Evolutionary conservation across 2,797 vertebrate species (phyloP), one percentile per base, ranked within the genome.

Genomic region (Poecile montanus): DNA sequence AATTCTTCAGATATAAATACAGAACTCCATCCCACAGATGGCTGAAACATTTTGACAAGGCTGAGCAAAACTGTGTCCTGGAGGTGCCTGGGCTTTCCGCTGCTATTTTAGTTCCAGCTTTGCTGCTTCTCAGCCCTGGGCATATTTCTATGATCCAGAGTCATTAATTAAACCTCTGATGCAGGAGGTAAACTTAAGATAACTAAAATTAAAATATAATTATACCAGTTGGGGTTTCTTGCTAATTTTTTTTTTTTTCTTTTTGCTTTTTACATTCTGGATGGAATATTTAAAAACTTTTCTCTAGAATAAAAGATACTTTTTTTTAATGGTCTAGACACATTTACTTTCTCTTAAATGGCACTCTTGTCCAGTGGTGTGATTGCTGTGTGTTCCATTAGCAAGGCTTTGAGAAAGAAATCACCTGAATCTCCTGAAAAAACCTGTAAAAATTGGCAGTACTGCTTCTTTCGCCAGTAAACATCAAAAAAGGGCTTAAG

Each of bases 231-330:
- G 10, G 22, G 13, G 2, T 1, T 10, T 71, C 68, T 86, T 78
- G 71, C 7, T 51, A 36, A 47, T 12, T n/a, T 72, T 95, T 88
- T 77, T 72, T 95, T 88, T 79, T n/a, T 72, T 95, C 86, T 77
- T 72, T 95, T 88, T 79, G 2, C 18, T 29, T 62, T 85, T 89
- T 62, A 72, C 4, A 15, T 10, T 70, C 44, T 56, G 25, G 21
- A 29, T 38, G 29, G 32, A 22, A 17, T 6, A 10, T 74, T 83
- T 53, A 27, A 85, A 65, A 34, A 19, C 17, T 89, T 47, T 88
- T 56, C 25, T 83, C 17, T 61, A 56, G 34, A 85, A 85, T 29
- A 72, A 85, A 70, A 75, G 5, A 8, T 6, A 21, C 1, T 11
- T 27, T 9, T 9, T 72, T 56, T 86, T 65, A 45, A 34, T 32